Evolutionary conservation across 2,797 vertebrate species (phyloP), one percentile per base, ranked within the genome.

Genomic region (Sitta carolinensis): DNA sequence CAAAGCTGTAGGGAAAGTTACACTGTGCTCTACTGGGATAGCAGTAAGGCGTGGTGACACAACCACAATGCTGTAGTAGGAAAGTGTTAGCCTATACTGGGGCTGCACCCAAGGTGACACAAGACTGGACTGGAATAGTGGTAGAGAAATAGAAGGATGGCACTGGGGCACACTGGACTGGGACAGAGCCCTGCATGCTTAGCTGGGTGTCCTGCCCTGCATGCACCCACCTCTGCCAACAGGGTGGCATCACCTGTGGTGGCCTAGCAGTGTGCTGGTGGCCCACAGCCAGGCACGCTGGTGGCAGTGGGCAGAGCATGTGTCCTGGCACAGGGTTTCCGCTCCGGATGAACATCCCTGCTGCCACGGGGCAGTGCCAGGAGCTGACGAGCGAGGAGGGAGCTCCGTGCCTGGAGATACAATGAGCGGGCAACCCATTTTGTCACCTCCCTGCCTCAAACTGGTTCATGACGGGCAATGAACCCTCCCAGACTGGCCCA

Each of bases 341-440:
- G 70, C 78, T 89, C 95, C 84, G 92, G 96, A 94, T 89, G 91
- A 87, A 55, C 2, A 11, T 91, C 54, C 79, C 20, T 30, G 89
- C 78, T 92, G 79, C 92, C 30, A 16, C 3, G 10, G 87, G 91
- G 74, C 73, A 93, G 70, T 94, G 95, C 95, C 96, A 87, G 82
- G 30, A 91, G 90, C 70, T 94, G 92, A 84, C 55, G 1, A 68
- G 82, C 13, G 29, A 84, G 68, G 58, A 90, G n/a, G 32, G 57
- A 94, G 52, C 81, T 89, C 68, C 18, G 81, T 93, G 90, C 90
- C 45, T 10, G 2, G 88, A 84, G 67, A 87, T 76, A 69, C 92
- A 96, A 95, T 92, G 94, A 95, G 78, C 48, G 0, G 70, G 87
- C 58, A 92, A 45, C 86, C 79, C 87, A 70, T 94, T 94, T 85